Base-by-base conservation (phyloP, 2,113 vertebrate genomes). In the Thermophis baileyi region DNA sequence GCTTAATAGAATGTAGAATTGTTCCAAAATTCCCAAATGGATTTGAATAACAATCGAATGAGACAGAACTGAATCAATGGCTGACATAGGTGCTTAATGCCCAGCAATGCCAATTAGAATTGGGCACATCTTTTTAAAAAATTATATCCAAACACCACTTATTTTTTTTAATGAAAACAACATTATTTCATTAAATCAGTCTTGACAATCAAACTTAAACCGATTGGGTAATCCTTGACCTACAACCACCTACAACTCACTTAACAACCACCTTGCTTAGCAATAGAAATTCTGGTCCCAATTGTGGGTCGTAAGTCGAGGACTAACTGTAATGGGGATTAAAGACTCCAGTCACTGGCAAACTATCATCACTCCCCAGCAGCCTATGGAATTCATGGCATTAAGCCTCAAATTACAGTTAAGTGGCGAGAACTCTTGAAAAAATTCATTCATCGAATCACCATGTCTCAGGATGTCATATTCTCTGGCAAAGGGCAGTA, bases 1-100 rank as follows among this genome's bases (percentile, higher is more conserved):
- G 57, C 46, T 90, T 27, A 63, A 69, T 46, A 63, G 89, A 63
- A 63, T n/a, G 10, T 16, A 49, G 90, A 94, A 51, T 87, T 81
- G 92, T 0, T 81, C 91, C 44, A 89, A 94, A 92, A 85, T 55
- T 22, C 3, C 90, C 96, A 22, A 93, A 85, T 44, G 20, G 40
- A 4, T 0, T 90, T 20, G 57, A 51, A 40, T 49, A 87, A n/a
- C 11, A 50, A 40, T n/a, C 0, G 1, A 40, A 35, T 60, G 63
- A 85, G n/a, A 46, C 51, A 87, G 54, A 25, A 53, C 16, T 54
- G 24, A 88, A 81, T 89, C 3, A 53, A 46, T 46, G 60, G 47
- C 24, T 51, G 60, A 18, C 14, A 69, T 35, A 40, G 27, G 50
- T 81, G 35, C 49, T n/a, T 89, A 46, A 85, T 89, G 54, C 22